Conservation (phyloP, 2,797 vertebrate species). For the Telmatherina bonti region DNA sequence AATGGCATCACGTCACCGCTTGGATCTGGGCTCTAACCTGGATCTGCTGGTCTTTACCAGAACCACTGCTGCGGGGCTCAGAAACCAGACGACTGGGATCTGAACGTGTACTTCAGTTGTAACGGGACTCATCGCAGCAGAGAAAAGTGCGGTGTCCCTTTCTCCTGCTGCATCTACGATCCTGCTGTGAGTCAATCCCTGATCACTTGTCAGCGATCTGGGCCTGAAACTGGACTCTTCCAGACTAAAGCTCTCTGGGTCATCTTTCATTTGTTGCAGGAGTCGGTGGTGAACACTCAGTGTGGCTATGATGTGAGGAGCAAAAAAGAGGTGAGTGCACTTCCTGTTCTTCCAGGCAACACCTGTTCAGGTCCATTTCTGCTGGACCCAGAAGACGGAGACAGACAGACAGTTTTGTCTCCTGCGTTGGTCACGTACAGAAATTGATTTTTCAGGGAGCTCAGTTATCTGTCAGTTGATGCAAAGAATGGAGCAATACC, state of each 20-base stretch:
- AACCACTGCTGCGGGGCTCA: slow-evolving; percentile 83
- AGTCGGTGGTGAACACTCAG: slow-evolving; percentile 77
- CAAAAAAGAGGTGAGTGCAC: slow-evolving; percentile 42
- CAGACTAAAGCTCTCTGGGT: not conserved
- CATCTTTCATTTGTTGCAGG: slow-evolving; percentile 49
- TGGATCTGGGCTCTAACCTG: not conserved
- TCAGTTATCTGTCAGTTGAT: no score
- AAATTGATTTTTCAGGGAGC: no score
- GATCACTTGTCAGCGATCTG: no score
- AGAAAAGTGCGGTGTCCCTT: slow-evolving; percentile 75
- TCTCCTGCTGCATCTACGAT: slow-evolving; percentile 73
- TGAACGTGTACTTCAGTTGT: slow-evolving; percentile 83
- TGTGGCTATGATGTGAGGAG: slow-evolving; percentile 78
- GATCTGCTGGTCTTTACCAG: slow-evolving; percentile 52
- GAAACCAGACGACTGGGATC: slow-evolving; percentile 79
- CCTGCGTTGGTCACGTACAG: no score
- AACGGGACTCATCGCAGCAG: slow-evolving; percentile 82
- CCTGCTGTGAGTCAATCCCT: slow-evolving; percentile 61
- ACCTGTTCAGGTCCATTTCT: no score
- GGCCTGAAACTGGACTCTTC: no score
- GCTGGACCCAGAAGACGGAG: no score
- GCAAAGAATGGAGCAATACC: no score
- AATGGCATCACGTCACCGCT: no score
- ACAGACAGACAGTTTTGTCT: no score
- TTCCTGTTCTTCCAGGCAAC: no score